Evolutionary conservation across 1,140 invertebrate genomes (phyloP), one percentile per base, ranked within the genome.

Genomic region (Drosophila punjabiensis): DNA sequence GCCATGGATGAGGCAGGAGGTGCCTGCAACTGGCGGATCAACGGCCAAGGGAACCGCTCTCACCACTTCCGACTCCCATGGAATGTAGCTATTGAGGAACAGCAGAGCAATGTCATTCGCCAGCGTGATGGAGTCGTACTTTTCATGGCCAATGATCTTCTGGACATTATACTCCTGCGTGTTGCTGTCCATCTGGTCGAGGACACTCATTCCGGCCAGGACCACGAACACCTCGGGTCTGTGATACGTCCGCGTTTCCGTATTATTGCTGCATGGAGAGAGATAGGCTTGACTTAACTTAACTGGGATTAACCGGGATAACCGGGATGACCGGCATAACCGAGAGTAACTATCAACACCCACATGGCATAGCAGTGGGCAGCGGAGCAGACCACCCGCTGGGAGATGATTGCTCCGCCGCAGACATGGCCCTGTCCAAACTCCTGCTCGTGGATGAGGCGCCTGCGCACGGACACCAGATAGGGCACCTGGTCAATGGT

Each of bases 291-390:
- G 16, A 16, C 18, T 48, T 30, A 41, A 41, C 10, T 33, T 33
- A 14, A n/a, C 28, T 20, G 24, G 24, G 8, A 5, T 16, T 5
- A 4, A 13, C n/a, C 0, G 39, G 37, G 37, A 39, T 0, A n/a
- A n/a, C n/a, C n/a, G n/a, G 24, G 1, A 24, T 24, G 10, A 10
- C 41, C 18, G 28, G 8, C 14, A 47, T 20, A 6, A 45, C 16
- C 5, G 24, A 14, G 10, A 7, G 14, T 13, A 47, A 20, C 9
- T 18, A 24, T 30, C 30, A 48, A 18, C 43, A 81, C 86, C 24
- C 56, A 88, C 85, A 76, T 71, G 43, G 67, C 74, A 66, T 69
- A 88, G 18, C 85, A 88, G 35, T 88, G 85, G 14, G 85, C 85
- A 7, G 85, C 85, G 11, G 85, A 76, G 52, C 66, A 67, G 55